phyloP scores from a whole-genome alignment of 2,797 vertebrate genomes.

The Paedocypris micromegethes region DNA sequence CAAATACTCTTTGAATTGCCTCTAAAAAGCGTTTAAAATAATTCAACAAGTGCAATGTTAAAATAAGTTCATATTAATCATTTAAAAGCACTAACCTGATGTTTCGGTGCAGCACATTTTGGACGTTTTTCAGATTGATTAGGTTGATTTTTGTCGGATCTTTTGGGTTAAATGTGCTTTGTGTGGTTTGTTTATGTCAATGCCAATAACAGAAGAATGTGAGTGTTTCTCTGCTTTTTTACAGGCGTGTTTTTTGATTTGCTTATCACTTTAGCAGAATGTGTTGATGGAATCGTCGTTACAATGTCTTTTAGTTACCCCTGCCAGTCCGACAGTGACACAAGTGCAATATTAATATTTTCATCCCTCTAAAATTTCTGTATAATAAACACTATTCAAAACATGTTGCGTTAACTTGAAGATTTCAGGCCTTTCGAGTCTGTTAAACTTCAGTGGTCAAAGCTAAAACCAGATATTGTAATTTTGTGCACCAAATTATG shows the following conservation, averaged over 20 bases:
- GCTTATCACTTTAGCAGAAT: background rate
- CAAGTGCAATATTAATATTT: constrained; percentile 32
- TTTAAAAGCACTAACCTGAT: background rate
- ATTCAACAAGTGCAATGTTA: no score
- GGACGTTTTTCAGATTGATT: background rate
- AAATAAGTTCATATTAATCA: background rate
- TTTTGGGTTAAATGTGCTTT: constrained; percentile 1
- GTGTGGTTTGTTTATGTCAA: background rate
- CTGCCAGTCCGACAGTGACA: constrained; percentile 8
- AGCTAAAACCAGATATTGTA: no score
- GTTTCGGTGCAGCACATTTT: background rate
- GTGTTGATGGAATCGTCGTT: background rate
- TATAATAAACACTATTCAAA: background rate
- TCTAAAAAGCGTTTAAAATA: no score
- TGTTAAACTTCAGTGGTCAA: no score
- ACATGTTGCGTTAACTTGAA: no score
- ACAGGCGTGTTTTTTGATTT: background rate
- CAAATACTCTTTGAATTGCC: no score
- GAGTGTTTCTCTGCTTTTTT: no score
- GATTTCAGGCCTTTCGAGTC: no score
- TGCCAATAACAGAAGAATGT: no score
- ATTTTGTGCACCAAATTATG: no score
- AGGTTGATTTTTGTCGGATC: background rate
- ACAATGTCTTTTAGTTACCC: background rate
- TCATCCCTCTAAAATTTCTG: constrained; percentile 14